Conservation (phyloP, 2,113 vertebrate species). For the Mungos mungo region DNA sequence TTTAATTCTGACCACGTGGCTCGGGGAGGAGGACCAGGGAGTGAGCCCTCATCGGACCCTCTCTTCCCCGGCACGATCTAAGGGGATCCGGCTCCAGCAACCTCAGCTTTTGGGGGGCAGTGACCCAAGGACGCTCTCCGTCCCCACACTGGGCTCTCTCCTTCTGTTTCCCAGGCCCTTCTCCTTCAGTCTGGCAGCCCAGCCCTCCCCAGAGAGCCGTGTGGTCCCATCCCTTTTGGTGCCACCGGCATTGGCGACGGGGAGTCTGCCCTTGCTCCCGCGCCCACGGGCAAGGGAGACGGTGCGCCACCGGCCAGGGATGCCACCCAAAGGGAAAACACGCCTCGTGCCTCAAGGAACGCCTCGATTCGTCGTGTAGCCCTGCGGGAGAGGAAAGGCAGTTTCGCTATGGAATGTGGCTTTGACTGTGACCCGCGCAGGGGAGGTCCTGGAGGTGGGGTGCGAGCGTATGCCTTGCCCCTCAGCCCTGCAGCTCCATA, state of each 20-base stretch:
- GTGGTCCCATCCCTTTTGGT: no score
- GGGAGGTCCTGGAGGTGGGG: neutral
- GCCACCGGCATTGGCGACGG: neutral
- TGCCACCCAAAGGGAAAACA: neutral
- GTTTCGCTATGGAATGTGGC: neutral
- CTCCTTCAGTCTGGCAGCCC: neutral
- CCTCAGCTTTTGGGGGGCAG: neutral
- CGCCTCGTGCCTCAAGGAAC: neutral
- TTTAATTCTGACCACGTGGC: neutral
- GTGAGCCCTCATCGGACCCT: no score
- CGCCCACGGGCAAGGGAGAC: accelerated
- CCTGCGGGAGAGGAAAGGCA: neutral
- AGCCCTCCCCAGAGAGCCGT: neutral
- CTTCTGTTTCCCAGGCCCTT: neutral
- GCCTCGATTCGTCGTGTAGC: neutral
- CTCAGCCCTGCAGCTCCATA: neutral
- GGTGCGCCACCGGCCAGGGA: no score
- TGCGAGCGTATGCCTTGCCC: neutral
- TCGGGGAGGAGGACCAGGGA: neutral
- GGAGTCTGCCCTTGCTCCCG: neutral
- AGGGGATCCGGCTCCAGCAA: neutral
- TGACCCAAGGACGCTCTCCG: neutral
- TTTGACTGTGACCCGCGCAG: neutral
- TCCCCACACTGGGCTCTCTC: neutral
- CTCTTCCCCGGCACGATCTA: neutral